These are phyloP conservation scores for Brachypteracias leptosomus DNA, from an alignment of 2,113 vertebrate genomes.

Conservation along the genomic window DNA sequence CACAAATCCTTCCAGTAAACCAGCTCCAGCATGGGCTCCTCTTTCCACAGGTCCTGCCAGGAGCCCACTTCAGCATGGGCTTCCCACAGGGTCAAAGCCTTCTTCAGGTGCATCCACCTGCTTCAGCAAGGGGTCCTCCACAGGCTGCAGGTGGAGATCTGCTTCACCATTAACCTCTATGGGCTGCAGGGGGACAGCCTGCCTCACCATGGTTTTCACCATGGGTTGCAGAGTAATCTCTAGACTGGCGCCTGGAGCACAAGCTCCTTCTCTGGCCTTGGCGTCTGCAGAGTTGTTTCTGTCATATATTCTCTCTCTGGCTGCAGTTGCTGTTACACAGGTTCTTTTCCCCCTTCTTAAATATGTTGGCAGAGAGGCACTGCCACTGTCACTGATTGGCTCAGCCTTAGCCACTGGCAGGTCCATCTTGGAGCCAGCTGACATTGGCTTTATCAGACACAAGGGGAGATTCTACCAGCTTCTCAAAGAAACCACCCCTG, in stretches of 20 bases:
- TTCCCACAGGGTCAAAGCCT: background rate
- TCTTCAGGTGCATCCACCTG: background rate
- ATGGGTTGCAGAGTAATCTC: background rate
- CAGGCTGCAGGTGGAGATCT: background rate
- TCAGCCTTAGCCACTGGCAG: rapidly evolving
- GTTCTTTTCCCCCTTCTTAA: background rate
- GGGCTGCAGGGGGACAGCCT: background rate
- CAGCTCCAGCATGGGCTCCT: background rate
- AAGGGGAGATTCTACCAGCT: background rate
- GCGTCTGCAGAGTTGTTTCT: background rate
- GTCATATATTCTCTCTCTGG: background rate
- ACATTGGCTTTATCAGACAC: background rate
- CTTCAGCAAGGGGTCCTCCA: background rate
- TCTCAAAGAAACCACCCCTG: background rate
- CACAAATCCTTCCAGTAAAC: background rate
- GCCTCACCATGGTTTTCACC: background rate
- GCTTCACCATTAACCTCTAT: background rate
- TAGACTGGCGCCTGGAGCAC: background rate
- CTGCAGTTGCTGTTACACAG: background rate
- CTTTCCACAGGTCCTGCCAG: background rate
- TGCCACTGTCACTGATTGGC: background rate
- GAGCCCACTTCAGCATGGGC: background rate
- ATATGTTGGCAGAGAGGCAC: background rate
- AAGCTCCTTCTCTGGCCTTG: background rate
- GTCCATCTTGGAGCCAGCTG: background rate